Evolutionary conservation across 2,888 invertebrate species (phyloP).

Genomic region (Pammene fasciana): DNA sequence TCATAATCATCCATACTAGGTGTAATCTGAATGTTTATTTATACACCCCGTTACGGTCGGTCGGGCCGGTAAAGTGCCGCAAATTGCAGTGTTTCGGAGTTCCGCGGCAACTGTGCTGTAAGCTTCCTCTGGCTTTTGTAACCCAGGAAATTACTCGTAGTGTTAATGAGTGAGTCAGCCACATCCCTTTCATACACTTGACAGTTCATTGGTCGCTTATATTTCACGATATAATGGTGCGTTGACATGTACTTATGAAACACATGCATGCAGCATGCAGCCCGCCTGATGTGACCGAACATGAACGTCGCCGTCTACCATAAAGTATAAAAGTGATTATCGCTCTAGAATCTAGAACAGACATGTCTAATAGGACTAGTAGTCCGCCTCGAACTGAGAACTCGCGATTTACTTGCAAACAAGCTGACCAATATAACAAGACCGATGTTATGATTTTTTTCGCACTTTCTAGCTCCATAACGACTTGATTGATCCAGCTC

Average conservation of each 20-base stretch:
- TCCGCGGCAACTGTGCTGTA: constrained; percentile 20
- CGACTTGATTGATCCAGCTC: too few species aligned
- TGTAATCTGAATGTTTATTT: constrained; percentile 11
- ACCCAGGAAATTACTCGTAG: constrained; percentile 9
- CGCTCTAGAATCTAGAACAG: too few species aligned
- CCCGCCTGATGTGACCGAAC: too few species aligned
- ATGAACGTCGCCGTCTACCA: too few species aligned
- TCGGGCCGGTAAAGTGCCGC: not conserved
- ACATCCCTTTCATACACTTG: constrained; percentile 5
- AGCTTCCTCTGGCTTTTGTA: constrained; percentile 32
- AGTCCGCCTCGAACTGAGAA: too few species aligned
- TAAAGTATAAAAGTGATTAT: too few species aligned
- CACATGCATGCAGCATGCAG: too few species aligned
- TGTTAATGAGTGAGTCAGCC: not conserved
- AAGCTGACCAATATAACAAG: too few species aligned
- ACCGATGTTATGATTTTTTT: too few species aligned
- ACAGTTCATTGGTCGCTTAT: not conserved
- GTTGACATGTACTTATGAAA: not conserved
- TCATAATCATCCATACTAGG: constrained; percentile 16
- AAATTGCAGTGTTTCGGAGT: constrained; percentile 34
- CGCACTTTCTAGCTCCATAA: too few species aligned
- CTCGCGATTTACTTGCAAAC: too few species aligned
- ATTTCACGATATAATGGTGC: not conserved
- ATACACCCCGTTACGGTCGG: constrained; percentile 21
- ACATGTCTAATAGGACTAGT: too few species aligned